These are phyloP conservation scores for Nibea albiflora DNA, from an alignment of 2,113 vertebrate species.

Conservation along the genomic window DNA sequence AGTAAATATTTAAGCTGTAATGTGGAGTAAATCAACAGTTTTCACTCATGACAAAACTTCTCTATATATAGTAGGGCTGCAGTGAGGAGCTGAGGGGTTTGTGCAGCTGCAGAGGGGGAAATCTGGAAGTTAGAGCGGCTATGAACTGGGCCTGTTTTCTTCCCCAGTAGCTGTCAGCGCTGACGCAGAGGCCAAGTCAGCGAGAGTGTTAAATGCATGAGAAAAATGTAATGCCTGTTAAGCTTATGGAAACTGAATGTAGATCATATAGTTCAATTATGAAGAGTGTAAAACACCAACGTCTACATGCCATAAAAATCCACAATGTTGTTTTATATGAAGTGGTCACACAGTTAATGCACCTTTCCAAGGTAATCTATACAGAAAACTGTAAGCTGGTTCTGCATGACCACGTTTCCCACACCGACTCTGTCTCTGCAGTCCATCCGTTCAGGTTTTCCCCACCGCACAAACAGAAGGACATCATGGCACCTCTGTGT, in stretches of 20 bases:
- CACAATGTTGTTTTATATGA: neutral
- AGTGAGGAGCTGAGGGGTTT: neutral
- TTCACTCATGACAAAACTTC: neutral
- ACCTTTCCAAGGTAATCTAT: neutral
- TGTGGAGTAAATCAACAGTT: neutral
- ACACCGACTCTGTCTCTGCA: conserved; percentile 18
- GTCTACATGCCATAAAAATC: neutral
- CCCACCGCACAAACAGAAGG: conserved; percentile 50
- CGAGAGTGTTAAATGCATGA: conserved; percentile 34
- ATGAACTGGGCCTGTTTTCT: conserved; percentile 30
- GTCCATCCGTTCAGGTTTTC: conserved; percentile 49
- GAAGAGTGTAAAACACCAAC: conserved; percentile 15
- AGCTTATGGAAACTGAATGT: conserved; percentile 12
- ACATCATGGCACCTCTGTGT: conserved; percentile 60
- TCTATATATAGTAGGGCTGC: neutral
- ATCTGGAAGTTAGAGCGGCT: conserved; percentile 33
- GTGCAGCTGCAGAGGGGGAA: conserved; percentile 12
- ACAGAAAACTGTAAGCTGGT: neutral
- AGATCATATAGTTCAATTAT: conserved; percentile 4
- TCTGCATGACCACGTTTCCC: conserved; percentile 26
- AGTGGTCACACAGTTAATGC: neutral
- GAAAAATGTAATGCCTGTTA: conserved; percentile 48
- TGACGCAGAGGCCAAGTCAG: conserved; percentile 27
- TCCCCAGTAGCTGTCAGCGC: conserved; percentile 52
- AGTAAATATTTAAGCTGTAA: neutral